phyloP scores from a whole-genome alignment of 2,113 vertebrate species.

The Willisornis vidua region DNA sequence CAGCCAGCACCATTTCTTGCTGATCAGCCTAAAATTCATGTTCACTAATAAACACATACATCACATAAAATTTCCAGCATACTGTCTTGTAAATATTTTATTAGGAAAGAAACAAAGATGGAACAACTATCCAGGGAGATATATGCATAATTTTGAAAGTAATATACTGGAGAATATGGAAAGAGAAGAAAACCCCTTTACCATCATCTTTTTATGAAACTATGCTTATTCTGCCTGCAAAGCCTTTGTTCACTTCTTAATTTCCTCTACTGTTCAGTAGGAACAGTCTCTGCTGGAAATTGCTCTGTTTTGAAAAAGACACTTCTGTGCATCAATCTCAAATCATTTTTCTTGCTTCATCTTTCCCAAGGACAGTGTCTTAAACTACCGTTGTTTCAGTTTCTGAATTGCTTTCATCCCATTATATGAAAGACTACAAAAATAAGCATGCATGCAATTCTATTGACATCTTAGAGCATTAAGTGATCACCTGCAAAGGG shows the following conservation, averaged over 20 bases:
- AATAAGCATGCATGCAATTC: neutral
- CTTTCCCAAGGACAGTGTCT: neutral
- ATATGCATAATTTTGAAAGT: neutral
- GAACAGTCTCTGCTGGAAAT: neutral
- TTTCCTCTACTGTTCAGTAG: neutral
- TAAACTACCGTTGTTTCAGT: neutral
- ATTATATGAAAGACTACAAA: neutral
- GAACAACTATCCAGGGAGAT: neutral
- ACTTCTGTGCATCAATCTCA: neutral
- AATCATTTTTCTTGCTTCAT: neutral
- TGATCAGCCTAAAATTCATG: neutral
- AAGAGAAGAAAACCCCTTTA: neutral
- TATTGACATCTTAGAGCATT: neutral
- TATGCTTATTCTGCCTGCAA: neutral
- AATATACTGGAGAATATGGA: neutral
- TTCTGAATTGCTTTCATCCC: neutral
- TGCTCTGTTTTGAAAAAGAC: neutral
- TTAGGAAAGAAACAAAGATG: neutral
- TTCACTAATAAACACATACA: neutral
- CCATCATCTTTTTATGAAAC: neutral
- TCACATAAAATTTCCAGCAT: neutral
- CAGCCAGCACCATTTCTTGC: neutral
- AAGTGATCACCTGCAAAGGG: neutral
- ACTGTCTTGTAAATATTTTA: slow-evolving; percentile 1
- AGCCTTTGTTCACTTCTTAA: neutral